A percentile compares a stretch with the other conserved stretches of the same genome.
Conservation (phyloP, 2,113 vertebrate genomes). For the Platysternon megacephalum region DNA sequence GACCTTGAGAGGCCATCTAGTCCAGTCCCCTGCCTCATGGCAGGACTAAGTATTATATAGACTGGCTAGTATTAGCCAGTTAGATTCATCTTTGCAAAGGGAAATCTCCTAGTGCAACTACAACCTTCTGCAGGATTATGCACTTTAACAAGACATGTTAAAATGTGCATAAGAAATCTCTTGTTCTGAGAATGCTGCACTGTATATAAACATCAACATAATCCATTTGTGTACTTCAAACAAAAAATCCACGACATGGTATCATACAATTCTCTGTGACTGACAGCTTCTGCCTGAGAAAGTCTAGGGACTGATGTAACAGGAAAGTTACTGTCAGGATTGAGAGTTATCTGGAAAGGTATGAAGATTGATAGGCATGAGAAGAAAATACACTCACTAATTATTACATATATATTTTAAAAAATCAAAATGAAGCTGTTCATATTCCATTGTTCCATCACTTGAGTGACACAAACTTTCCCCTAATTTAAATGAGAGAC, state of each 20-base stretch:
- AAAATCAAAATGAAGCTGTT: background rate
- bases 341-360: background rate
- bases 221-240: background rate
- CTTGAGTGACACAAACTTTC: fast-evolving
- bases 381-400: too few species aligned
- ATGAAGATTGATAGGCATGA: background rate
- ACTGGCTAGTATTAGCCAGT: background rate
- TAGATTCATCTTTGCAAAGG: background rate
- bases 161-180: background rate
- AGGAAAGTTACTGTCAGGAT: background rate
- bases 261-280: background rate
- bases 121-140: background rate
- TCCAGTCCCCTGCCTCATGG: too few species aligned
- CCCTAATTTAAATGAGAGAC: background rate
- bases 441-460: background rate
- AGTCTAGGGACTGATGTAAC: background rate
- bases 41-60: too few species aligned
- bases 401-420: background rate
- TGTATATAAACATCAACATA: background rate
- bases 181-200: background rate
- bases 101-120: background rate
- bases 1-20: too few species aligned
- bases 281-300: background rate
- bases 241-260: background rate
- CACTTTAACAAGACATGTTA: background rate